Conservation (phyloP, 2,113 vertebrate species). For the Aptenodytes forsteri region DNA sequence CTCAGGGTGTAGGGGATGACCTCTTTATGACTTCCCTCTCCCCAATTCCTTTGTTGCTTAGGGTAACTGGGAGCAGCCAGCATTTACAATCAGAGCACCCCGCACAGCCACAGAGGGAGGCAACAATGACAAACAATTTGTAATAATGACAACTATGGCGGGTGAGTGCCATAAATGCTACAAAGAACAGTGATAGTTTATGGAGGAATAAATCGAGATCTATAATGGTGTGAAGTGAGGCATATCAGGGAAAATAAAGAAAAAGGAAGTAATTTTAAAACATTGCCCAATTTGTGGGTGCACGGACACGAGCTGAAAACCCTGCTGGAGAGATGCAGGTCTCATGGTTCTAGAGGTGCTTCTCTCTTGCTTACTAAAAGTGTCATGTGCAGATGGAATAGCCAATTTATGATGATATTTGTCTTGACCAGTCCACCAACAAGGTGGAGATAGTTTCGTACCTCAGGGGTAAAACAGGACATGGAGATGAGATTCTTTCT, state of each 20-base stretch:
- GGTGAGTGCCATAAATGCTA: neutral
- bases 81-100: neutral
- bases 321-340: neutral
- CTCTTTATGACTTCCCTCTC: neutral
- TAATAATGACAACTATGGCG: neutral
- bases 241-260: neutral
- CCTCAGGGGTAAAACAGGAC: accelerated
- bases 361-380: neutral
- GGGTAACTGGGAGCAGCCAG: neutral
- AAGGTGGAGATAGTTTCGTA: neutral
- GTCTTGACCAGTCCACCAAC: neutral
- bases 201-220: neutral
- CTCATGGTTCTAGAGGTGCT: accelerated
- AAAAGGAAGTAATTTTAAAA: neutral
- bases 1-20: neutral
- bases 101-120: neutral
- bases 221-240: neutral
- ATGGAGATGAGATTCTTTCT: neutral
- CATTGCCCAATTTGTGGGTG: neutral
- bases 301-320: accelerated
- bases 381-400: neutral
- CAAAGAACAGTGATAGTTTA: neutral
- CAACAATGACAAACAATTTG: neutral
- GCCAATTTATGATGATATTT: neutral
- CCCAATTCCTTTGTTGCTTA: neutral